Conservation (phyloP, 2,888 invertebrate species). For the Trileptium ribeirensis region DNA sequence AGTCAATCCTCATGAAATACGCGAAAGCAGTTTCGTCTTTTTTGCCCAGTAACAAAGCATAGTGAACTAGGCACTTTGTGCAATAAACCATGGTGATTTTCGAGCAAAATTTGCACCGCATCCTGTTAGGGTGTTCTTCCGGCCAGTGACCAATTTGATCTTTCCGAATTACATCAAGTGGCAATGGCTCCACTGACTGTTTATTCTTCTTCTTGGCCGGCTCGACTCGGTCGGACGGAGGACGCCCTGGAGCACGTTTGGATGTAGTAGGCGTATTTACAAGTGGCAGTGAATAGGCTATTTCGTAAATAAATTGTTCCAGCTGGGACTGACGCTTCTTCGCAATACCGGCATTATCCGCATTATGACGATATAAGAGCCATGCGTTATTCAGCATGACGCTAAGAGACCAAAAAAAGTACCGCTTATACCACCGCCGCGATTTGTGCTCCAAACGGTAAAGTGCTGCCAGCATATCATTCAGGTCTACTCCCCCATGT, state of each 20-base stretch:
- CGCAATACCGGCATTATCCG: slow-evolving; percentile 9
- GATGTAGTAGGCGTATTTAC: background rate
- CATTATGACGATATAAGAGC: slow-evolving; percentile 24
- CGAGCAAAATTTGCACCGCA: background rate
- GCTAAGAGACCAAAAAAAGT: slow-evolving; percentile 23
- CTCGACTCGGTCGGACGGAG: background rate
- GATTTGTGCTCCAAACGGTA: slow-evolving; percentile 19
- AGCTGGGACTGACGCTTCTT: background rate
- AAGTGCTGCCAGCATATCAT: slow-evolving; percentile 24
- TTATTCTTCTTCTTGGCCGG: background rate
- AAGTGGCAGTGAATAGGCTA: background rate
- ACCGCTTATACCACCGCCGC: slow-evolving; percentile 22
- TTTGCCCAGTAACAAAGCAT: background rate
- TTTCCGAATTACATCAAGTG: background rate
- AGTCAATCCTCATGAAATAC: background rate
- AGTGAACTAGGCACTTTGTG: background rate
- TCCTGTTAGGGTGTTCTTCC: too few species aligned
- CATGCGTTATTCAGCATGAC: slow-evolving; percentile 23
- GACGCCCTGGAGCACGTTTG: background rate
- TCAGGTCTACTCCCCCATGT: slow-evolving; percentile 29
- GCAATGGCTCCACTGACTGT: background rate
- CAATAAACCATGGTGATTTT: background rate
- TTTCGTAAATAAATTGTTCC: background rate
- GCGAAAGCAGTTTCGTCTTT: background rate
- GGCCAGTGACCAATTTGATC: slow-evolving; percentile 8